Evolutionary conservation across 2,113 vertebrate species (phyloP).

Genomic region (Triplophysa rosa): DNA sequence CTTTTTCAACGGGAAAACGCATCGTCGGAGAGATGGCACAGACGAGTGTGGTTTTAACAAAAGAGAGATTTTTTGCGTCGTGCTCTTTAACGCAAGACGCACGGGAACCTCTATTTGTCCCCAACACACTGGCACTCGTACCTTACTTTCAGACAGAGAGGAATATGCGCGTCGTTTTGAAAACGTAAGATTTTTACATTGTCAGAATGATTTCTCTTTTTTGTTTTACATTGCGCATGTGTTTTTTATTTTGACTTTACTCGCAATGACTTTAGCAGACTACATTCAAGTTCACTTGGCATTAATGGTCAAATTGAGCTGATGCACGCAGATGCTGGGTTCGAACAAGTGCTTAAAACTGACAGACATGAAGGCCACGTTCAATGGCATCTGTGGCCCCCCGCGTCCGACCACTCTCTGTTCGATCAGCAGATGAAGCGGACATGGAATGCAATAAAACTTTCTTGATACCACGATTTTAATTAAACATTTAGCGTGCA

Average conservation of each 20-base stretch:
- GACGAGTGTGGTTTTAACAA: slow-evolving; percentile 13
- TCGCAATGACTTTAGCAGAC: neutral
- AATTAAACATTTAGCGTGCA: neutral
- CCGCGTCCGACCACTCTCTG: neutral
- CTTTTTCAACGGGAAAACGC: slow-evolving; percentile 36
- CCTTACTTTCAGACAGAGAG: slow-evolving; percentile 48
- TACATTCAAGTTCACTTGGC: neutral
- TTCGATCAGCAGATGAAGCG: neutral
- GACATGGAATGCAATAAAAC: neutral
- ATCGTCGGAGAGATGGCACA: neutral
- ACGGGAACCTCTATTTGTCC: slow-evolving; percentile 43
- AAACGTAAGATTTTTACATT: slow-evolving; percentile 62
- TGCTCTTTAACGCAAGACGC: slow-evolving; percentile 35
- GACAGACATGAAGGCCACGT: slow-evolving; percentile 15
- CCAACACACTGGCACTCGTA: slow-evolving; percentile 51
- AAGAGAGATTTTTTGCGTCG: slow-evolving; percentile 14
- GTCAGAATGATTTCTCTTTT: slow-evolving; percentile 12
- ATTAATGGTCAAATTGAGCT: neutral
- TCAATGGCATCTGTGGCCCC: slow-evolving; percentile 27
- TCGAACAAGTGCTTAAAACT: neutral
- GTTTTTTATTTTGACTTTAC: neutral
- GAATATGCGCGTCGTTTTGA: slow-evolving; percentile 39
- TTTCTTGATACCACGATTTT: neutral
- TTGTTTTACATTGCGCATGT: neutral
- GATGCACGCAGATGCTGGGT: neutral